Evolutionary conservation across 2,797 vertebrate genomes (phyloP).

Genomic region (Leontopithecus rosalia): DNA sequence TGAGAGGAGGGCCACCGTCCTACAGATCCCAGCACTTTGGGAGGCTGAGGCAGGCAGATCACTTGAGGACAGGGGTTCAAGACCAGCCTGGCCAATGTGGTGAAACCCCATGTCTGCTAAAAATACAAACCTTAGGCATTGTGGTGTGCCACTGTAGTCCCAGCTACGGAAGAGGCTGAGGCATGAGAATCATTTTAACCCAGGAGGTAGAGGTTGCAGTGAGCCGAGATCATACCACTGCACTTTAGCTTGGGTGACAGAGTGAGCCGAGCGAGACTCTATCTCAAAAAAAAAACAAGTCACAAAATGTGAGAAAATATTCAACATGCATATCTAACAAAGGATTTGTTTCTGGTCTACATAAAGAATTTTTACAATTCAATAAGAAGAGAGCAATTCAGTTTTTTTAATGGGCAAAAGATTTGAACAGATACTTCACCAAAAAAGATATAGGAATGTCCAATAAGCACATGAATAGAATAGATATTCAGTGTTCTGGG

Average conservation of each 20-base stretch:
- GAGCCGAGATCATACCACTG: background rate
- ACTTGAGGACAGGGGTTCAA: background rate
- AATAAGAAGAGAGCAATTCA: background rate
- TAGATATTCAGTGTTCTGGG: background rate
- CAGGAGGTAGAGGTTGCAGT: background rate
- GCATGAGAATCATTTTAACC: background rate
- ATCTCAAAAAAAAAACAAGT: background rate
- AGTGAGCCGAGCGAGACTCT: background rate
- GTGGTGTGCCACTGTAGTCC: background rate
- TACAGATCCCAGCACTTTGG: background rate
- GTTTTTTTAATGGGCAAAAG: background rate
- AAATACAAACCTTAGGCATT: background rate
- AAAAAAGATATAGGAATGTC: background rate
- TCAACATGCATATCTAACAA: background rate
- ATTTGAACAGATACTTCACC: constrained; percentile 10
- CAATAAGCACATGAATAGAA: background rate
- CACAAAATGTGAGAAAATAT: constrained; percentile 26
- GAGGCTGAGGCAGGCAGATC: background rate
- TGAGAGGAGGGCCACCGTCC: no score
- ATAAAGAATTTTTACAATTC: background rate
- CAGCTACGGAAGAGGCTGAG: background rate
- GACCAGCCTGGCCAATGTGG: background rate
- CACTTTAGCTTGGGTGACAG: background rate
- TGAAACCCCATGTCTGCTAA: background rate
- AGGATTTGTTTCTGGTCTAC: background rate